phyloP scores from a whole-genome alignment of 2,888 invertebrate species.

The Epirrhoe alternata region DNA sequence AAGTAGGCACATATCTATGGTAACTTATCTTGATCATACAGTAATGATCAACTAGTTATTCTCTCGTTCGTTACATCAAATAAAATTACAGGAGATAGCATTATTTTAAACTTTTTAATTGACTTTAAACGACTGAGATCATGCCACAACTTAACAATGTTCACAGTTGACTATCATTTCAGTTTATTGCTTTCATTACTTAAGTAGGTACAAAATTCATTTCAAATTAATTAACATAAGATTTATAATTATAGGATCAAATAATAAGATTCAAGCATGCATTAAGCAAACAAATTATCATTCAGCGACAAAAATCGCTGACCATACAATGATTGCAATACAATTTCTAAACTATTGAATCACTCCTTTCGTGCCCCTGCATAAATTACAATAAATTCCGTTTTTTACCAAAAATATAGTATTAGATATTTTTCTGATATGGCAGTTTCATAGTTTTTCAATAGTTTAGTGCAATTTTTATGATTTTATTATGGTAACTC shows the following conservation, averaged over 20 bases:
- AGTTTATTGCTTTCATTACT: not conserved
- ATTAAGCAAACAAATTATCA: no score
- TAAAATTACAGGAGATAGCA: not conserved
- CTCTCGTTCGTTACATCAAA: slow-evolving; percentile 12
- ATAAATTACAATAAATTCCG: no score
- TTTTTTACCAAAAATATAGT: no score
- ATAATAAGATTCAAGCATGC: no score
- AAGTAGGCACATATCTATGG: not conserved
- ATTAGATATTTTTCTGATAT: no score
- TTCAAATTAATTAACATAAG: not conserved
- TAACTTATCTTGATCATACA: slow-evolving; percentile 2
- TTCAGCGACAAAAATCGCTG: slow-evolving; percentile 2
- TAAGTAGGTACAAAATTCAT: not conserved
- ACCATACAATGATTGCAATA: slow-evolving; percentile 3
- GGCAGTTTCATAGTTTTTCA: no score
- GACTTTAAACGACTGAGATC: slow-evolving; percentile 4
- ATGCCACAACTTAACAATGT: not conserved
- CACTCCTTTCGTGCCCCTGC: no score
- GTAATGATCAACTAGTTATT: slow-evolving; percentile 8
- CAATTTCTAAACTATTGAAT: not conserved
- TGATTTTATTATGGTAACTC: no score
- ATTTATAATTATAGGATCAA: not conserved
- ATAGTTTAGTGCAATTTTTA: no score
- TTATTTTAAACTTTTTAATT: slow-evolving; percentile 15
- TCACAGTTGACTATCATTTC: not conserved